A percentile compares a stretch with the other conserved stretches of the same genome.
Evolutionary conservation across 2,113 vertebrate genomes (phyloP).

Genomic region (Mionectes macconnelli): DNA sequence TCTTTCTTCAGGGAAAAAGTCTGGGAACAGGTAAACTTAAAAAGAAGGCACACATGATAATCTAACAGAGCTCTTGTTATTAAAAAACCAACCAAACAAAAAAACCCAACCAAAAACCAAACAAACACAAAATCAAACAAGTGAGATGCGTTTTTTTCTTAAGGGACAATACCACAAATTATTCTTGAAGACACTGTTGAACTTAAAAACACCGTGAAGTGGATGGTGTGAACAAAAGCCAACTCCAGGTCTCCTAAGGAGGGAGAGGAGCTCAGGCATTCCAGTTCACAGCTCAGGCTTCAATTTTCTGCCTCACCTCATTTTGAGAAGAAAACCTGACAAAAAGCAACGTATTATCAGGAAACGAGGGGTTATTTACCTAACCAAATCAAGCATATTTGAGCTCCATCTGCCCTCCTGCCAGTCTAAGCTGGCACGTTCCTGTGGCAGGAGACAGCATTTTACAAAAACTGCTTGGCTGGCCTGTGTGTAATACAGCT

Average conservation of each 20-base stretch:
- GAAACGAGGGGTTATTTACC: not conserved
- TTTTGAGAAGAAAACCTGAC: not conserved
- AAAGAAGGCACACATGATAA: not conserved
- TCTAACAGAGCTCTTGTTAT: not conserved
- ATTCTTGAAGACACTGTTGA: not conserved
- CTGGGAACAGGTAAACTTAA: not conserved
- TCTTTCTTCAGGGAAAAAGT: not conserved
- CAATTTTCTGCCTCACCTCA: not conserved
- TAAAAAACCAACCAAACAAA: not conserved
- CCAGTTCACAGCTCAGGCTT: not conserved
- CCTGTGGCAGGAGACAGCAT: not conserved
- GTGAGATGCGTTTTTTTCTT: not conserved
- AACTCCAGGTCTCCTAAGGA: not conserved
- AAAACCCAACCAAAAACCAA: not conserved
- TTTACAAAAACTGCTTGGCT: not conserved
- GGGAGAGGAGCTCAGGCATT: not conserved
- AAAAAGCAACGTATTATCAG: not conserved
- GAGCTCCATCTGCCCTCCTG: not conserved
- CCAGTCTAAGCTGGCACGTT: not conserved
- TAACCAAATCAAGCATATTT: not conserved
- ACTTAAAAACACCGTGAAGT: rapidly evolving
- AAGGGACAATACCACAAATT: not conserved
- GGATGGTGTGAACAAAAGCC: not conserved
- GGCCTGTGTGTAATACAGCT: not conserved
- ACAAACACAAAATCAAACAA: not conserved